Evolutionary conservation across 2,113 vertebrate genomes (phyloP).

Genomic region (Poecilia latipinna): DNA sequence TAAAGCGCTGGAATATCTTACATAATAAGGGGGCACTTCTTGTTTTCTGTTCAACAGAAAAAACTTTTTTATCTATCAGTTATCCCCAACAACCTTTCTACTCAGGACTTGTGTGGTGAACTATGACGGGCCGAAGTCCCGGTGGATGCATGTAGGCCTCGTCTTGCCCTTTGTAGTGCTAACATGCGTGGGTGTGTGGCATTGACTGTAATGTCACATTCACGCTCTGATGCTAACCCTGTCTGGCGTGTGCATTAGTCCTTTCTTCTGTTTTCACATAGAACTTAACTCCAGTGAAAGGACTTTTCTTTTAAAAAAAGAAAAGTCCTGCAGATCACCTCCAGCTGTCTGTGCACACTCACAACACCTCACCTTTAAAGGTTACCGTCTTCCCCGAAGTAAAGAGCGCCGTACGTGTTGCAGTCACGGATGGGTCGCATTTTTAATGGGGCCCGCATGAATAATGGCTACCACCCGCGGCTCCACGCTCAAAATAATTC

Average conservation of each 20-base stretch:
- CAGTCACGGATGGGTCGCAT: constrained; percentile 22
- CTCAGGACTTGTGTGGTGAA: neutral
- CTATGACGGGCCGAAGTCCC: neutral
- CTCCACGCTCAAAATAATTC: constrained; percentile 28
- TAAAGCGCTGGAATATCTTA: neutral
- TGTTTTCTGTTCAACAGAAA: neutral
- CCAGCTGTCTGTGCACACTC: neutral
- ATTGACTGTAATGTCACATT: constrained; percentile 61
- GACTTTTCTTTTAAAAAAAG: neutral
- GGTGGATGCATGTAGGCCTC: constrained; percentile 8
- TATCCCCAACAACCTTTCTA: neutral
- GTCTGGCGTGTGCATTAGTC: constrained; percentile 63
- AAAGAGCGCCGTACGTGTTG: constrained; percentile 32
- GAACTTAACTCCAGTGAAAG: constrained; percentile 20
- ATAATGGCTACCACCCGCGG: constrained; percentile 51
- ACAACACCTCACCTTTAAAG: constrained; percentile 17
- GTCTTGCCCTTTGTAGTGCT: constrained; percentile 23
- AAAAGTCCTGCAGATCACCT: neutral
- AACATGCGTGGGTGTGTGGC: constrained; percentile 14
- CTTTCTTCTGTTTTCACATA: constrained; percentile 51
- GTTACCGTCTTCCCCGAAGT: constrained; percentile 22
- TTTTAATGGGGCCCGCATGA: constrained; percentile 48
- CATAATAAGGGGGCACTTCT: neutral
- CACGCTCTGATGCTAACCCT: constrained; percentile 61
- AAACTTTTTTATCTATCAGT: neutral